Evolutionary conservation across 2,797 vertebrate species (phyloP), one percentile per base, ranked within the genome.

Genomic region (Vireo griseus): DNA sequence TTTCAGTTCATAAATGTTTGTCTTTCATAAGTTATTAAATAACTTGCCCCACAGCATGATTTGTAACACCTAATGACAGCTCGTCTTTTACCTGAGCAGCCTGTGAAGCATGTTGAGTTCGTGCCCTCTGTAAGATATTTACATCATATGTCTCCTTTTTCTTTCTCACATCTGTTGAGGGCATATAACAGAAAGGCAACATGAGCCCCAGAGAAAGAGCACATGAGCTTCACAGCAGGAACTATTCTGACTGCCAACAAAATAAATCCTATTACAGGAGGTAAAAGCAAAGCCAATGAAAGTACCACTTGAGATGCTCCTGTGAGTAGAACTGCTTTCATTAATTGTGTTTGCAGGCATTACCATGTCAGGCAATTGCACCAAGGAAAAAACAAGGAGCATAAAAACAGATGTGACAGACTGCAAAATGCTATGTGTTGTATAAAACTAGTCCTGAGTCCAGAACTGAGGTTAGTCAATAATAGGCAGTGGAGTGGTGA

Each of bases 121-220:
- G 52, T 73, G 66, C 26, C 54, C 45, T 66, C 57, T 88, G 24
- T 75, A 77, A 87, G 79, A 76, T 31, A 84, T 90, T 90, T 88
- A 31, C 66, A 76, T 95, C 45, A 20, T 22, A 42, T 22, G 13
- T 61, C 81, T 92, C 50, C 45, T 93, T 67, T 48, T 72, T 62
- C 72, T 72, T 88, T 77, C 66, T 78, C 79, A 76, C 82, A 75
- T 90, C 75, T 96, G 42, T 80, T 92, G 65, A 91, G 47, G 65
- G 45, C 39, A 51, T 77, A 31, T 20, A 77, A 92, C 65, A 80
- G 58, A 93, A 86, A 81, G 33, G 11, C 40, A 81, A 68, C 57
- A 88, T n/a, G 52, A 93, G 35, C 39, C 37, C 42, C 26, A 39
- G 66, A 90, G 75, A 90, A 86, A 51, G 42, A 77, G 47, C 78